Percentiles rank a stretch among this genome's conserved stretches.
Evolutionary conservation across 2,797 vertebrate species (phyloP).

Genomic region (Periophthalmus magnuspinnatus): DNA sequence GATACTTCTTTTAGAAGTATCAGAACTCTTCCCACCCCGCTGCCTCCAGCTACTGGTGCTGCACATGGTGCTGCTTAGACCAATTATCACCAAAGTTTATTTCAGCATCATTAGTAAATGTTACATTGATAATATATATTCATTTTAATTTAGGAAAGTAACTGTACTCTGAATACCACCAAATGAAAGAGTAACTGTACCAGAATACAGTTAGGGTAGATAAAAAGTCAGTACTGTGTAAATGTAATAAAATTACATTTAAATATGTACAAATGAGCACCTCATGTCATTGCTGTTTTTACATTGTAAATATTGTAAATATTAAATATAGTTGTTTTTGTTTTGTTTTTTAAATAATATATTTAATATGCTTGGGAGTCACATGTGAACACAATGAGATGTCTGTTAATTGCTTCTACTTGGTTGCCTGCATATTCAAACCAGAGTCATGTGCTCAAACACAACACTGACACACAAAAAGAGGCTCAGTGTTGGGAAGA

Average conservation of each 20-base stretch:
- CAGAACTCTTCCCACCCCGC: conserved; percentile 29
- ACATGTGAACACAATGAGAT: not conserved
- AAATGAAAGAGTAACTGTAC: no score
- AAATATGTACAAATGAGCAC: no score
- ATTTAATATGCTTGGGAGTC: not conserved
- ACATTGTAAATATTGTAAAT: no score
- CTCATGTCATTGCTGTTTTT: no score
- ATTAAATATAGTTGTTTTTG: no score
- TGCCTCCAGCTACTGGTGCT: conserved; percentile 32
- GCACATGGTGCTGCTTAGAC: not conserved
- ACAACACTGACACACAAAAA: conserved; percentile 26
- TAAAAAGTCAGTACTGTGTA: no score
- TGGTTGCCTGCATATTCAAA: conserved; percentile 7
- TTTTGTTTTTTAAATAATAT: not conserved
- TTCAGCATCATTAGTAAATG: not conserved
- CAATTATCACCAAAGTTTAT: not conserved
- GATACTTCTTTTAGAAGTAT: conserved; percentile 27
- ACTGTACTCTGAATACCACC: no score
- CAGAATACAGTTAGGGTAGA: no score
- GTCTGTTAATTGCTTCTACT: not conserved
- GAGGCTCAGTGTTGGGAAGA: conserved; percentile 16
- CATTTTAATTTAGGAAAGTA: no score
- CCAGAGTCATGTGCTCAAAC: conserved; percentile 51
- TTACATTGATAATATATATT: no score
- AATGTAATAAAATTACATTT: no score